phyloP scores from a whole-genome alignment of 2,888 invertebrate genomes.

The Oscheius onirici region DNA sequence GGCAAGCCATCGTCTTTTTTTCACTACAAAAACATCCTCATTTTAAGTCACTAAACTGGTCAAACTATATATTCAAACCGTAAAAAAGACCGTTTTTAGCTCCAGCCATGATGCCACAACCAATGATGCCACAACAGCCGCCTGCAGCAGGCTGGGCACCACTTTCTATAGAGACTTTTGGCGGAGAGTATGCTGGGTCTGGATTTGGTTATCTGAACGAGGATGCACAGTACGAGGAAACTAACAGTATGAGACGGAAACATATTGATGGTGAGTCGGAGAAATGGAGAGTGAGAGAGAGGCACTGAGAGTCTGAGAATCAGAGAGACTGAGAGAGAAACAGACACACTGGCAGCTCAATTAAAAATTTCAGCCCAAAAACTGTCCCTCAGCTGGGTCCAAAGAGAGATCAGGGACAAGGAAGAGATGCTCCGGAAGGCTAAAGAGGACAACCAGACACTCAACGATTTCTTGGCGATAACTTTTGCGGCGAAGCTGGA shows the following conservation, averaged over 20 bases:
- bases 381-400: background rate
- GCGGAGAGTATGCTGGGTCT: slow-evolving; percentile 30
- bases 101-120: slow-evolving; percentile 13
- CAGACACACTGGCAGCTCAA: too few relatives aligned
- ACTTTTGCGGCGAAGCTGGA: background rate
- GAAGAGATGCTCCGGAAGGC: background rate
- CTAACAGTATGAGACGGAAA: too few relatives aligned
- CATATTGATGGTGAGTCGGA: slow-evolving; percentile 11
- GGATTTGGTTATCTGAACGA: slow-evolving; percentile 14
- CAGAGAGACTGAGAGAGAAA: too few relatives aligned
- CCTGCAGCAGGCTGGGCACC: slow-evolving; percentile 5
- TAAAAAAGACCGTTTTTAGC: background rate
- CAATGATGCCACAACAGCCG: background rate
- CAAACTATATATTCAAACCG: background rate
- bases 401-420: background rate
- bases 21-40: too few relatives aligned
- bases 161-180: slow-evolving; percentile 27
- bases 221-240: background rate
- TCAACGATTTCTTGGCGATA: slow-evolving; percentile 16
- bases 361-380: slow-evolving; percentile 10
- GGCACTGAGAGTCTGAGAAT: too few relatives aligned
- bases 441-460: slow-evolving; percentile 6
- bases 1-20: too few relatives aligned
- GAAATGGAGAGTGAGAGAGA: too few relatives aligned
- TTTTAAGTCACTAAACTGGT: too few relatives aligned